Evolutionary conservation across 1,140 invertebrate species (phyloP), one percentile per base, ranked within the genome.

Genomic region (Drosophila serrata): DNA sequence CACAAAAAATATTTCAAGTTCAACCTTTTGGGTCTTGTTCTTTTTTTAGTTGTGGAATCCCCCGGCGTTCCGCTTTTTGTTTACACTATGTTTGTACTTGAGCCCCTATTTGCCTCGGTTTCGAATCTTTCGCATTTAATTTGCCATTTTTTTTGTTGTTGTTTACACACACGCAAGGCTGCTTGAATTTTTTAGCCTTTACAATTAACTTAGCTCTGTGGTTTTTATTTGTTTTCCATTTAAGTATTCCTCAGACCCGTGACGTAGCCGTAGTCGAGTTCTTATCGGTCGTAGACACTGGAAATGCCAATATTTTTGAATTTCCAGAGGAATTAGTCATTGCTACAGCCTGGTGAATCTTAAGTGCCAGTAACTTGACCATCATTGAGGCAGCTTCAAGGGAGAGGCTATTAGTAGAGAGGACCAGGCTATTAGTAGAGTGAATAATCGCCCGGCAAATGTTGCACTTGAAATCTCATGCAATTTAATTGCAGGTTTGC

Each of bases 1-100:
- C 73, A 60, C 35, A 56, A 56, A 9, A 33, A 77, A 77, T 77
- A 61, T 77, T 77, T 77, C 75, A 78, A 78, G 75, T 78, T 78
- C 63, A 78, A 78, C 37, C 51, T 56, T 63, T 63, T 22, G 49
- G 49, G 35, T 51, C 40, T 49, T 60, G 39, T 31, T 69, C 45
- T 68, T 33, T 75, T 57, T 75, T 75, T 40, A 49, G 39, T 31
- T 24, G 11, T 61, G 24, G 42, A 60, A 62, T 53, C 45, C 74
- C 58, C 35, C 49, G 46, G 13, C 46, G 46, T 9, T 46, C 43
- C 29, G n/a, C 42, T 55, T 53, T 53, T 69, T 80, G 77, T 75
- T 80, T 79, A 75, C 61, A 56, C 49, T 64, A 27, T 45, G 65
- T 73, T 62, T 73, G 48, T 72, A 63, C 76, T 57, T 39, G 45